A percentile compares a stretch with the other conserved stretches of the same genome.
Conservation (phyloP, 1,140 invertebrate genomes). For the Trichonephila inaurata region DNA sequence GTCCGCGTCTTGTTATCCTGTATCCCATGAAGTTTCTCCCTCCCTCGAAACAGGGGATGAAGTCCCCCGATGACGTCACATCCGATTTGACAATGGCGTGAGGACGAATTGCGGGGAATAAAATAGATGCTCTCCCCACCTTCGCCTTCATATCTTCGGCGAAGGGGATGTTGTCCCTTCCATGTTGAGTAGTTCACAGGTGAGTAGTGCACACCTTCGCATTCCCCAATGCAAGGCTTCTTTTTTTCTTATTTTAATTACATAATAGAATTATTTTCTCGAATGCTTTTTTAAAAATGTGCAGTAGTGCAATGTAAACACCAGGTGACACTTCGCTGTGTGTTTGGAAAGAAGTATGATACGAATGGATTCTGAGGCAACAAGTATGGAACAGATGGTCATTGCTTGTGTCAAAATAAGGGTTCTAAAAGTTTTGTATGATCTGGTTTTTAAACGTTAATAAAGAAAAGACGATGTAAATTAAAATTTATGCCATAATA, state of each 20-base stretch:
- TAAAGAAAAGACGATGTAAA: background rate
- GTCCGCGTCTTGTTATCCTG: background rate
- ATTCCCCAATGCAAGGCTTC: background rate
- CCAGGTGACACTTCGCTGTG: background rate
- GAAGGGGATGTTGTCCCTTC: background rate
- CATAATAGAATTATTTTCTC: background rate
- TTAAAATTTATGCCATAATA: too few species aligned
- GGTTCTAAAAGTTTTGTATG: background rate
- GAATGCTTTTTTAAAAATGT: background rate
- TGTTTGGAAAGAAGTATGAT: background rate
- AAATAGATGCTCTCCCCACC: slow-evolving; percentile 36
- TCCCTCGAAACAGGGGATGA: background rate
- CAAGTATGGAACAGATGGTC: slow-evolving; percentile 13
- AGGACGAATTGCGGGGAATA: slow-evolving; percentile 5
- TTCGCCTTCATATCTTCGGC: background rate
- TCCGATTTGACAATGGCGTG: slow-evolving; percentile 59
- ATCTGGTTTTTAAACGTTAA: background rate
- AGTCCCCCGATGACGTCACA: slow-evolving; percentile 31
- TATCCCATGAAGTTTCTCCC: background rate
- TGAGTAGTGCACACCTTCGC: background rate
- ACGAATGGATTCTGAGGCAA: background rate
- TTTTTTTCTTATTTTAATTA: background rate
- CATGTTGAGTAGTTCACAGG: slow-evolving; percentile 37
- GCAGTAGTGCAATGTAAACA: background rate
- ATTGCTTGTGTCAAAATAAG: background rate